Percentiles rank a stretch among this genome's conserved stretches.
Evolutionary conservation across 2,113 vertebrate species (phyloP).

Genomic region (Psophia crepitans): DNA sequence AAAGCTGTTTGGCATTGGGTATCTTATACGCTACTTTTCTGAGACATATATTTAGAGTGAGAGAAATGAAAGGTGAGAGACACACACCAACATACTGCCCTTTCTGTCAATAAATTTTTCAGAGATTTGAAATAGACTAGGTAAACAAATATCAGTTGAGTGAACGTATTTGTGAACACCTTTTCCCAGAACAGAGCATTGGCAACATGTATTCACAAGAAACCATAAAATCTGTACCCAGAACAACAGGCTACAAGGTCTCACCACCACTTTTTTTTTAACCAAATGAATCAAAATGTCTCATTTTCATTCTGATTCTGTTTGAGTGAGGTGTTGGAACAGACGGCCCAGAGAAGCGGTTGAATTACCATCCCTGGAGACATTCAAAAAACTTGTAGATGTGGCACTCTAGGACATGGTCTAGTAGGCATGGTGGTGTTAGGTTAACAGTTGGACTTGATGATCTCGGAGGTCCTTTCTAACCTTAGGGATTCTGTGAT

Average conservation of each 20-base stretch:
- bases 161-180: neutral
- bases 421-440: too few species aligned
- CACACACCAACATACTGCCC: neutral
- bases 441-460: too few species aligned
- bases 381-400: too few species aligned
- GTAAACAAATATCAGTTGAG: neutral
- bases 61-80: neutral
- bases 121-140: neutral
- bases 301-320: neutral
- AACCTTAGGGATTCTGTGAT: too few species aligned
- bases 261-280: neutral
- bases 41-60: neutral
- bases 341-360: too few species aligned
- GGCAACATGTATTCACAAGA: neutral
- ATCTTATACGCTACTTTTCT: neutral
- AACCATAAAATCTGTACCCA: neutral
- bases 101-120: neutral
- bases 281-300: neutral
- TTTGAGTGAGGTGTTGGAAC: too few species aligned
- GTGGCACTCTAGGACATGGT: too few species aligned
- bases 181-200: neutral
- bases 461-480: too few species aligned
- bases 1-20: neutral
- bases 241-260: neutral
- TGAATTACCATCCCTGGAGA: too few species aligned